Base-by-base conservation (phyloP, 2,797 vertebrate genomes). In the Falco cherrug region DNA sequence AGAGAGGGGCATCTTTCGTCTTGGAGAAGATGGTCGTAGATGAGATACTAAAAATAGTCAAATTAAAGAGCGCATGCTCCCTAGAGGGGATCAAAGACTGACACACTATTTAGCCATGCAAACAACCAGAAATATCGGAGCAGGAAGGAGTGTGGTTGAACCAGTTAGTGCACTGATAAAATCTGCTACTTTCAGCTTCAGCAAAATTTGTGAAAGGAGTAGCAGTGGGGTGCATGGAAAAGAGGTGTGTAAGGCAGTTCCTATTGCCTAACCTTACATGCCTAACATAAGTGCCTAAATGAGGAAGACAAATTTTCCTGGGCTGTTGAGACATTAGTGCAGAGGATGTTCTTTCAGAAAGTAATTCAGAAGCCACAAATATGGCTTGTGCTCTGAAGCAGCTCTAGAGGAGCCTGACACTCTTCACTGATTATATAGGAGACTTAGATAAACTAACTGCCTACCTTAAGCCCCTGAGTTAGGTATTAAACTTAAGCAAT, bases 101-200 rank as follows among this genome's bases (percentile, higher is more conserved):
- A 75, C 50, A 29, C 63, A 67, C 63, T 89, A 37, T 68, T 93
- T 63, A 90, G 94, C 76, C 74, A 70, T 51, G 88, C 74, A 70
- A 91, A 76, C 73, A 82, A 33, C n/a, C 48, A 73, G 33, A 90
- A 82, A 45, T 78, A 39, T 70, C 63, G 53, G 78, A 57, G 86
- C 89, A 96, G 86, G 93, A 95, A 92, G 79, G 90, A 84, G 85
- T 60, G 90, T 88, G 74, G 87, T 93, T 87, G 84, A 93, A 93
- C 87, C 63, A 91, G 63, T 88, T 84, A 81, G 35, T 48, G 85
- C 61, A 48, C 45, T 88, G 91, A 95, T 90, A 94, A 84, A 84
- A 95, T 93, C 90, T 89, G 47, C 83, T 76, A 13, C 80, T 84
- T 91, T 33, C n/a, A 33, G 48, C 56, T 89, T 87, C 64, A 84